Base-by-base conservation (phyloP, 2,888 invertebrate species). In the Theretra japonica region DNA sequence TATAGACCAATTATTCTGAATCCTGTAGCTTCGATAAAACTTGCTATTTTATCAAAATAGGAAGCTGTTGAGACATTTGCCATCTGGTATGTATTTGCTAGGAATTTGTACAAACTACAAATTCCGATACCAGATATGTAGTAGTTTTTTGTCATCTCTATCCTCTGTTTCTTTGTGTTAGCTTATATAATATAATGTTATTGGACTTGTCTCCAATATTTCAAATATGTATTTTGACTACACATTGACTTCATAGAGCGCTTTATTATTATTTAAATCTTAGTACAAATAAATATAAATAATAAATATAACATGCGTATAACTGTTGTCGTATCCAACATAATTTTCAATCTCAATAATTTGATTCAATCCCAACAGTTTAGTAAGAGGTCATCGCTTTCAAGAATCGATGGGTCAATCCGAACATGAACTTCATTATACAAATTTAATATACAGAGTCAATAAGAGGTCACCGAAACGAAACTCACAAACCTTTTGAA, bases 1-100 rank as follows among this genome's bases (percentile, higher is more conserved):
- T 72, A 75, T 71, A 53, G 75, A 72, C 65, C 56, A 74, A 72
- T 41, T 41, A 41, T 73, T 69, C 70, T 60, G 72, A 70, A 19
- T 41, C n/a, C 33, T 53, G 53, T 28, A 23, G 28, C 62, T n/a
- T 11, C 48, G 65, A 6, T 65, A 65, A 65, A 65, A 23, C 23
- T 6, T 48, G 41, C 17, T 33, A 41, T 62, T 23, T 65, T 25
- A 48, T 65, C 65, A 65, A 23, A 65, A 48, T 65, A 48, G 17
- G 41, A 21, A 41, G 41, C 17, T 48, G 41, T 15, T 23, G 15
- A 60, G 48, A 48, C 62, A n/a, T 41, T 65, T 6, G 23, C 65
- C 4, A 62, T 65, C 0, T 48, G n/a, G n/a, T 30, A 48, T 65
- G 15, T 17, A n/a, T 48, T 30, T 30, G 6, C 15, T 19, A 19